Conservation (phyloP, 1,140 invertebrate genomes). For the Rhizoglyphus robini region DNA sequence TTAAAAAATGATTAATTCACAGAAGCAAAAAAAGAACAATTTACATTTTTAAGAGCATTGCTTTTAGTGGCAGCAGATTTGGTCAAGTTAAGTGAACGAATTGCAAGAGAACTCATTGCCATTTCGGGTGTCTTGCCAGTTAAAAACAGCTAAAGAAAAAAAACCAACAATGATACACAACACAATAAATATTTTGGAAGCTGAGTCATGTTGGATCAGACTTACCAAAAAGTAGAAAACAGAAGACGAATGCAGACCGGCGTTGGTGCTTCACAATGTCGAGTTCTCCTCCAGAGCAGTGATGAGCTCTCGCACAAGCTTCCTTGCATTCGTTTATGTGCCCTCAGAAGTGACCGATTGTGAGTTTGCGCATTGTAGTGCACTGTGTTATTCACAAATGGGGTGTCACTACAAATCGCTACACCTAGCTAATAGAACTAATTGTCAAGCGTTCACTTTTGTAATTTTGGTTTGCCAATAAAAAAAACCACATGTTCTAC, state of each 20-base stretch:
- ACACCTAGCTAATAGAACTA: too few species aligned
- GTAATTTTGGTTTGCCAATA: too few species aligned
- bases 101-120: constrained; percentile 23
- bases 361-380: neutral
- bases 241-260: neutral
- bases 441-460: too few species aligned
- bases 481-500: too few species aligned
- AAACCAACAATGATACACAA: too few species aligned
- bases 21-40: constrained; percentile 1
- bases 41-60: constrained; percentile 19
- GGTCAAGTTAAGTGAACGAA: constrained; percentile 21
- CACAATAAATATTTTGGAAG: too few species aligned
- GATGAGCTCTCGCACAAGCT: neutral
- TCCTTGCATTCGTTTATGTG: neutral
- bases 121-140: constrained; percentile 15
- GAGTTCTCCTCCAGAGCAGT: neutral
- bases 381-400: too few species aligned
- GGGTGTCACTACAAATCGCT: too few species aligned
- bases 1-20: neutral
- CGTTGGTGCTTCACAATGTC: neutral
- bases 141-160: too few species aligned
- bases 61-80: constrained; percentile 18
- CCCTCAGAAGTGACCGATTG: neutral
- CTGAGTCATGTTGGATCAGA: too few species aligned
- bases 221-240: too few species aligned